phyloP scores from a whole-genome alignment of 2,113 vertebrate species.

The Grammomys dolichurus region DNA sequence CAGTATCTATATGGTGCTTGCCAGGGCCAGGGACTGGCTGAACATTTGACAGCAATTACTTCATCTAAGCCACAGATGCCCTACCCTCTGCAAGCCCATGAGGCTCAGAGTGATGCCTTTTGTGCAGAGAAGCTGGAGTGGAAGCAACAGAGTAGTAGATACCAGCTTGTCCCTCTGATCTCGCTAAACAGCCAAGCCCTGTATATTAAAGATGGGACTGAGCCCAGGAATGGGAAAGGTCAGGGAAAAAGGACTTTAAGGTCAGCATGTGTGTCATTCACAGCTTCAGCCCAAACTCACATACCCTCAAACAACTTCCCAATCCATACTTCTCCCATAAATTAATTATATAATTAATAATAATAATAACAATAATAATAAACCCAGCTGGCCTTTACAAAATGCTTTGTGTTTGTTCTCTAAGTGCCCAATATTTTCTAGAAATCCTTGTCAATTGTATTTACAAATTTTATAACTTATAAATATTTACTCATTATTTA shows the following conservation, averaged over 20 bases:
- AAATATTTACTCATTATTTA: not conserved
- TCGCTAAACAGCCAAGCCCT: not conserved
- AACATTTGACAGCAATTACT: not conserved
- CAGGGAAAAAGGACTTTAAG: not conserved
- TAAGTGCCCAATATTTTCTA: not conserved
- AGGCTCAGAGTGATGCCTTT: not conserved
- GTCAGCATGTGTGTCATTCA: not conserved
- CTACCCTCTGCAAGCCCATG: not conserved
- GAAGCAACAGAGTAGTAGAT: not conserved
- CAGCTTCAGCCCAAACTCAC: not conserved
- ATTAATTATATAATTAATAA: not conserved
- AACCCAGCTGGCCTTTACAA: accelerated
- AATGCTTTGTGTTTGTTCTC: not conserved
- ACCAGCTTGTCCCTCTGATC: accelerated
- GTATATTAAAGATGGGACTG: not conserved
- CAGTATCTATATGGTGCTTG: not conserved
- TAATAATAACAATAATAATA: not conserved
- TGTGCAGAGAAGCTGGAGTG: accelerated
- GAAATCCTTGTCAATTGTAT: not conserved
- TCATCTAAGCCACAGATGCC: too few species aligned
- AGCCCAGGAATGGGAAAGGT: too few species aligned
- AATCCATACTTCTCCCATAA: not conserved
- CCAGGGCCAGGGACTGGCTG: not conserved
- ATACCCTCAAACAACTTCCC: not conserved
- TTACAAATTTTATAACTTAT: not conserved